phyloP scores from a whole-genome alignment of 23 tunicate genomes.

The Pegea sp. region DNA sequence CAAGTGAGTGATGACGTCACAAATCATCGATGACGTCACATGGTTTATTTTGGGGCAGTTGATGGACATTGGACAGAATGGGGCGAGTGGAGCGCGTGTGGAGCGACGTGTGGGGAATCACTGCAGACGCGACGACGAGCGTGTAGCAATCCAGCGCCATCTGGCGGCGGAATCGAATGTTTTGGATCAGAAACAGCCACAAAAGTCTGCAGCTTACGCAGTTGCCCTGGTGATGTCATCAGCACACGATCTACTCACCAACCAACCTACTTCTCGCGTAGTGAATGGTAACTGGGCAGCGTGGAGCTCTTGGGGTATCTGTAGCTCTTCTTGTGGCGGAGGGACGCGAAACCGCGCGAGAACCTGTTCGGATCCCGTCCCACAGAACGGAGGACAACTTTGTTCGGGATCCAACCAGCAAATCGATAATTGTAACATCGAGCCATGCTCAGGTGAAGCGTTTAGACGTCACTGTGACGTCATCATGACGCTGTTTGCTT shows the following conservation, averaged over 20 bases:
- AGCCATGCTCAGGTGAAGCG: constrained; percentile 44
- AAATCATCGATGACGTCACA: too few species aligned
- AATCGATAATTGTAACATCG: constrained; percentile 49
- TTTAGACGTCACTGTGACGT: not conserved
- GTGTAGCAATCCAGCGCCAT: constrained; percentile 62
- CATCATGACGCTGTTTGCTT: not conserved
- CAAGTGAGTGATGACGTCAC: constrained; percentile 30
- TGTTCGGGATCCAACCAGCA: constrained; percentile 56
- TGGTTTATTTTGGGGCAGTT: constrained; percentile 5
- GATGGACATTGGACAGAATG: constrained; percentile 72
- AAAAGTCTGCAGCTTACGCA: constrained; percentile 18
- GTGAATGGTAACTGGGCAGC: constrained; percentile 74
- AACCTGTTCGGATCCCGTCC: constrained; percentile 62
- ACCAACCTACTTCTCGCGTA: not conserved
- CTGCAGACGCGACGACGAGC: constrained; percentile 25
- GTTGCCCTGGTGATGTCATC: constrained; percentile 50
- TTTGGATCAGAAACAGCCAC: constrained; percentile 39
- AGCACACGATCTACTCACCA: too few species aligned
- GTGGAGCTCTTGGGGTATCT: constrained; percentile 62
- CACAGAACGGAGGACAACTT: constrained; percentile 42
- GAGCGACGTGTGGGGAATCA: constrained; percentile 67
- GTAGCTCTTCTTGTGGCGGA: constrained; percentile 89
- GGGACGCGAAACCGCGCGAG: constrained; percentile 44
- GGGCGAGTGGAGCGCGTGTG: constrained; percentile 76
- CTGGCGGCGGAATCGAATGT: constrained; percentile 54